Conservation (phyloP, 2,888 invertebrate species). For the Drosophila eohydei region DNA sequence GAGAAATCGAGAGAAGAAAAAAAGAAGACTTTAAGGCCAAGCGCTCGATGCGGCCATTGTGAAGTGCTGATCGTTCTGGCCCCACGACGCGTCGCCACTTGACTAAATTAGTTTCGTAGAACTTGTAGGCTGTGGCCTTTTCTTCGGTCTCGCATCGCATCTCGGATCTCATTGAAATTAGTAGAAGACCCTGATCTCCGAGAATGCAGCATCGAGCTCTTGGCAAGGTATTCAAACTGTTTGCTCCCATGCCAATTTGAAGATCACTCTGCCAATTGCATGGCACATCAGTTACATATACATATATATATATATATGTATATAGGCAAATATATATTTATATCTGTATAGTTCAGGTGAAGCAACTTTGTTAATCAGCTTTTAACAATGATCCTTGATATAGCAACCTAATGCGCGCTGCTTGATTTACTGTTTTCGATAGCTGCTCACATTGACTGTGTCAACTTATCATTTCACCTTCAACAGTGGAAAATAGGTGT, state of each 20-base stretch:
- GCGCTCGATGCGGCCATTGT: conserved; percentile 48
- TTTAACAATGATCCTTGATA: too few species aligned
- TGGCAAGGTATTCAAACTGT: conserved; percentile 32
- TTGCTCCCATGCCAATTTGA: conserved; percentile 59
- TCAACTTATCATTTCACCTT: too few species aligned
- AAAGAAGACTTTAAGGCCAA: conserved; percentile 9
- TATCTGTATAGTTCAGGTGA: neutral
- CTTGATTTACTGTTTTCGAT: too few species aligned
- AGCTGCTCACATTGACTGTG: too few species aligned
- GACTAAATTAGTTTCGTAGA: conserved; percentile 80
- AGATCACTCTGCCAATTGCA: conserved; percentile 58
- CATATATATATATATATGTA: neutral
- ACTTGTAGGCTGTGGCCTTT: conserved; percentile 66
- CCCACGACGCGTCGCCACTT: conserved; percentile 66
- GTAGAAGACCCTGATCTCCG: conserved; percentile 20
- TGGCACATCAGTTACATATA: neutral
- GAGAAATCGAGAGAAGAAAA: conserved; percentile 7
- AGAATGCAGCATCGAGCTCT: conserved; percentile 3
- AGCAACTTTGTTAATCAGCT: too few species aligned
- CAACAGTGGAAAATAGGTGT: too few species aligned
- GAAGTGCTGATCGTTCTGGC: conserved; percentile 39
- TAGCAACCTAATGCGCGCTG: too few species aligned
- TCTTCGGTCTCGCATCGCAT: neutral
- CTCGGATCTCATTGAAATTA: conserved; percentile 41
- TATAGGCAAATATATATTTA: neutral